A percentile compares a stretch with the other conserved stretches of the same genome.
phyloP scores from a whole-genome alignment of 2,113 vertebrate genomes.

The Corythornis cristatus region DNA sequence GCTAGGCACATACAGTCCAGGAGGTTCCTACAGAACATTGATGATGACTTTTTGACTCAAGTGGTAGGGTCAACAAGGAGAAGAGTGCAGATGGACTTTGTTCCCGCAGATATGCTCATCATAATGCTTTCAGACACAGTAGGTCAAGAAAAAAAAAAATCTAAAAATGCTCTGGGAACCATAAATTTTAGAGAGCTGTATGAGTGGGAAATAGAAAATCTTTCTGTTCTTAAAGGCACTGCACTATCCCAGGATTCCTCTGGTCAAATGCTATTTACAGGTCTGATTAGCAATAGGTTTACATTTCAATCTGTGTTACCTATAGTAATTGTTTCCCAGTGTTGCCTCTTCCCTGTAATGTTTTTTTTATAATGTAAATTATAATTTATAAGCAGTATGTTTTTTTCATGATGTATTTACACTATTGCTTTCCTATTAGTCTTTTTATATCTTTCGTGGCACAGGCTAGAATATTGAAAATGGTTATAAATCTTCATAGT shows the following conservation, averaged over 20 bases:
- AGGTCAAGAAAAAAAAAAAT: not conserved
- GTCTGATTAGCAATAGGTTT: not conserved
- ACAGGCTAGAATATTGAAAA: not conserved
- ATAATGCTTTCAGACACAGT: not conserved
- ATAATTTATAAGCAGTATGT: not conserved
- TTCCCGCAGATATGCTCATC: not conserved
- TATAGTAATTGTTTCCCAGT: not conserved
- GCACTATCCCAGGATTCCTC: not conserved
- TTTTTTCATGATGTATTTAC: not conserved
- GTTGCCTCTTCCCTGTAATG: not conserved
- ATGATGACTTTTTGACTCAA: too few relatives aligned
- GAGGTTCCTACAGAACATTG: too few relatives aligned
- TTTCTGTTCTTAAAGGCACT: not conserved
- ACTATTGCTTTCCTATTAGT: not conserved
- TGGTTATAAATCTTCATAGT: not conserved
- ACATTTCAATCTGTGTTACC: not conserved
- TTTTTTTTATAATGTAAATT: constrained; percentile 10
- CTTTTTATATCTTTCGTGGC: not conserved
- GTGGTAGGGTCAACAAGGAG: too few relatives aligned
- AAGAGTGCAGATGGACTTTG: too few relatives aligned
- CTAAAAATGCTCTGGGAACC: not conserved
- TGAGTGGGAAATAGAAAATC: not conserved
- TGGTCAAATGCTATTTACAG: not conserved
- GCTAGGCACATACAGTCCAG: too few relatives aligned
- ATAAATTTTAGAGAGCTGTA: not conserved